Base-by-base conservation (phyloP, 2,113 vertebrate genomes). In the Tachysurus vachellii region DNA sequence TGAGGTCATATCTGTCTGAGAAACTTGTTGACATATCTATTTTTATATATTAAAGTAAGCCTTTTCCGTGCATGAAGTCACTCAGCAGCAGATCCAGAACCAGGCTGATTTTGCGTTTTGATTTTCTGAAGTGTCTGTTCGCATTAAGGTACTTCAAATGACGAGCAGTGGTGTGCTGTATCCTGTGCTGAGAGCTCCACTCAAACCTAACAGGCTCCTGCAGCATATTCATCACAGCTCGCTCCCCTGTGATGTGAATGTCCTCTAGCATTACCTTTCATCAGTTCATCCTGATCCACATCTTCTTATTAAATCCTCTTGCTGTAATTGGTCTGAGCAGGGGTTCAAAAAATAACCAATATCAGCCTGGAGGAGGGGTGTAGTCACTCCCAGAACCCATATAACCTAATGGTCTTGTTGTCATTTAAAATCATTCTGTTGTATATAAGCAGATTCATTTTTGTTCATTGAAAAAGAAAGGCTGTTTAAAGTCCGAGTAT, bases 351-450 rank as follows among this genome's bases (percentile, higher is more conserved):
- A 90, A 88, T 80, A 73, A 21, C 85, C 80, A 44, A 86, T 86
- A 42, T 82, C 68, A 59, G 86, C 42, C 77, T 56, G 44, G 73
- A 56, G 23, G 42, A 83, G 81, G 75, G 70, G 88, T 87, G 62
- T 88, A 59, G 54, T 90, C 31, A 68, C 88, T 89, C 88, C 73
- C 89, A 88, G 31, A 71, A 71, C 4, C 54, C 16, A 81, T 73
- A 79, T 66, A 88, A 84, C 79, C 86, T 82, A 61, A 82, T 71
- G 88, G 82, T 88, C n/a, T 81, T 57, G 85, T 59, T 86, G 71
- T 75, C 44, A 70, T 84, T 79, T 36, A 19, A 54, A 87, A 86
- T 19, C 75, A 59, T 66, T 82, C 17, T 79, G 85, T 61, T 86
- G 19, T 50, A 56, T 75, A 44, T 61, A 80, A 86, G 50, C 66